Evolutionary conservation across 2,113 vertebrate genomes (phyloP).

Genomic region (Asarcornis scutulata): DNA sequence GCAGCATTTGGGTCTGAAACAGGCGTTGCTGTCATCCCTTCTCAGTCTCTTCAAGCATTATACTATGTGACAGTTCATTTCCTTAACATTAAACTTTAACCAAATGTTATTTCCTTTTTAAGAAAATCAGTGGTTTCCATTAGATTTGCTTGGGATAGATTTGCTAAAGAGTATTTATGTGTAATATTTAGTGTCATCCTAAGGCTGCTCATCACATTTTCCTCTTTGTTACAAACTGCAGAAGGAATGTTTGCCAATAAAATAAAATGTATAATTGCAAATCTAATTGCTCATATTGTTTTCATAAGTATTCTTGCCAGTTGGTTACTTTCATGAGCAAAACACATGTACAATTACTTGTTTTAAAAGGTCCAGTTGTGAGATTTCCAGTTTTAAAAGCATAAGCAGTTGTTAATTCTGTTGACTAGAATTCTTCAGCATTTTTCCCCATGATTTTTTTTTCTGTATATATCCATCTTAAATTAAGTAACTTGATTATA

Average conservation of each 20-base stretch:
- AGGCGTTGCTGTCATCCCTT: neutral
- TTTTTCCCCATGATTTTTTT: neutral
- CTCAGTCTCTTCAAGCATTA: neutral
- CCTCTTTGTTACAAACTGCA: neutral
- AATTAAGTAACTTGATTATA: neutral
- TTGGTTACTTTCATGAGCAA: neutral
- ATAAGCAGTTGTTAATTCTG: neutral
- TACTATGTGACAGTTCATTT: slow-evolving; percentile 38
- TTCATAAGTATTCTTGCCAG: neutral
- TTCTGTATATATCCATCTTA: neutral
- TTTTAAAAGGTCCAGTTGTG: neutral
- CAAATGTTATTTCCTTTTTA: slow-evolving; percentile 1
- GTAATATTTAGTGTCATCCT: neutral
- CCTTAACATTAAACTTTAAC: slow-evolving; percentile 42
- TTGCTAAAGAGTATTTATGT: neutral
- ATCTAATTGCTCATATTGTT: neutral
- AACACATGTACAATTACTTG: neutral
- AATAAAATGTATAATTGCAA: neutral
- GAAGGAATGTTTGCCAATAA: slow-evolving; percentile 9
- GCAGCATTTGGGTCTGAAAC: slow-evolving; percentile 18
- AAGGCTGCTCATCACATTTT: neutral
- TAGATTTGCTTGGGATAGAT: neutral
- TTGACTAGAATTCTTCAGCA: neutral
- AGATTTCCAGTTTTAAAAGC: neutral
- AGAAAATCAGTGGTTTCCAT: neutral